These are phyloP conservation scores for Anagrus nilaparvatae DNA, from an alignment of 1,140 invertebrate genomes.

Conservation along the genomic window DNA sequence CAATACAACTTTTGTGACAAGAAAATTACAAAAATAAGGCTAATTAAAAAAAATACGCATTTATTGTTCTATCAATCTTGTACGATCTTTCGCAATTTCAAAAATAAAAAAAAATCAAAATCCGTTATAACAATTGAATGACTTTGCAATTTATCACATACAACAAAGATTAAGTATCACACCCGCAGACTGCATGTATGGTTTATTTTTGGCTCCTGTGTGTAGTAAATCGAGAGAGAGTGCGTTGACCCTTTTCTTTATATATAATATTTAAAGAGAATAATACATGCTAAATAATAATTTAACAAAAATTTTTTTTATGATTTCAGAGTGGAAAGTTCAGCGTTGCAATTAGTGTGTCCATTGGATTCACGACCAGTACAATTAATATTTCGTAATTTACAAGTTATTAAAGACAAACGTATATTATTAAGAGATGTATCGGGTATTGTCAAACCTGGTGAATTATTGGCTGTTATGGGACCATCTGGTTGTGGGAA, in stretches of 20 bases:
- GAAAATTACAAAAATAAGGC: too few species aligned
- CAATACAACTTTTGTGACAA: too few species aligned
- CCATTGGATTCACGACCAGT: constrained; percentile 47
- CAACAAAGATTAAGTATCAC: too few species aligned
- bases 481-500: constrained; percentile 78
- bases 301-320: constrained; percentile 11
- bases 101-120: too few species aligned
- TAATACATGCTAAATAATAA: not conserved
- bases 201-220: too few species aligned
- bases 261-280: not conserved
- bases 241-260: not conserved
- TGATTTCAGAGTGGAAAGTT: constrained; percentile 37
- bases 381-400: constrained; percentile 58
- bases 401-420: constrained; percentile 46
- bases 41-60: too few species aligned
- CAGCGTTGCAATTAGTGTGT: constrained; percentile 35
- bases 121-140: too few species aligned
- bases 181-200: too few species aligned
- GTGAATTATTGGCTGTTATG: constrained; percentile 74
- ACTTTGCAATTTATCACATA: too few species aligned
- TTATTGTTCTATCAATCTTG: too few species aligned
- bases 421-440: constrained; percentile 61
- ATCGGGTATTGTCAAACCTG: constrained; percentile 63
- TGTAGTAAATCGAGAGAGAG: too few species aligned
- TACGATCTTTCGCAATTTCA: too few species aligned